Evolutionary conservation across 1,140 invertebrate species (phyloP).

Genomic region (Eupristina koningsbergeri): DNA sequence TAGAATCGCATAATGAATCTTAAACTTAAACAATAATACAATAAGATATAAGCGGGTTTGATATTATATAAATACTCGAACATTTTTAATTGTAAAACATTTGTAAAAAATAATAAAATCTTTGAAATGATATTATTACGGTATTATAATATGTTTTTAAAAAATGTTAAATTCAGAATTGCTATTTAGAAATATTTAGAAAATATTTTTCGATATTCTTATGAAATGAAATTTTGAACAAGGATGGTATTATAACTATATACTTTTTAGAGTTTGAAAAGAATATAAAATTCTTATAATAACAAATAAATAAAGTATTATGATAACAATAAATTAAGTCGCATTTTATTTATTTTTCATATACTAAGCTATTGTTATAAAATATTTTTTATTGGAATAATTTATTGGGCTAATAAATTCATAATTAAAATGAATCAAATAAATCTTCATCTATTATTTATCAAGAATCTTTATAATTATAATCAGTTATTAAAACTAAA

Average conservation of each 20-base stretch:
- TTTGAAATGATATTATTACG: background rate
- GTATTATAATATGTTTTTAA: background rate
- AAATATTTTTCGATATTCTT: too few relatives aligned
- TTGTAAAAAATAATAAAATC: background rate
- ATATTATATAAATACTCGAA: background rate
- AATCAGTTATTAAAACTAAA: too few relatives aligned
- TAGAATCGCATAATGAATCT: too few relatives aligned
- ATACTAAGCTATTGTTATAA: background rate
- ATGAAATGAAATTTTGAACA: too few relatives aligned
- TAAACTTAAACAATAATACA: too few relatives aligned
- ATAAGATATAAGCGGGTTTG: background rate
- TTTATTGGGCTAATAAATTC: background rate
- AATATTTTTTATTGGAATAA: background rate
- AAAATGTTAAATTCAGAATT: background rate
- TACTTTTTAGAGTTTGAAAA: too few relatives aligned
- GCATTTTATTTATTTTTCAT: background rate
- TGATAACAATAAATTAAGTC: background rate
- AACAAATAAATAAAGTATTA: background rate
- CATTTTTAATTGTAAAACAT: background rate
- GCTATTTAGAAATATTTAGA: background rate
- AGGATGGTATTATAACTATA: too few relatives aligned
- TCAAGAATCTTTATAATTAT: too few relatives aligned
- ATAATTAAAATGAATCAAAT: too few relatives aligned
- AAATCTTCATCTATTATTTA: too few relatives aligned
- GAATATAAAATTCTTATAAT: background rate